These are phyloP conservation scores for Trachelipus rathkii DNA, from an alignment of 1,140 invertebrate species.

Conservation along the genomic window DNA sequence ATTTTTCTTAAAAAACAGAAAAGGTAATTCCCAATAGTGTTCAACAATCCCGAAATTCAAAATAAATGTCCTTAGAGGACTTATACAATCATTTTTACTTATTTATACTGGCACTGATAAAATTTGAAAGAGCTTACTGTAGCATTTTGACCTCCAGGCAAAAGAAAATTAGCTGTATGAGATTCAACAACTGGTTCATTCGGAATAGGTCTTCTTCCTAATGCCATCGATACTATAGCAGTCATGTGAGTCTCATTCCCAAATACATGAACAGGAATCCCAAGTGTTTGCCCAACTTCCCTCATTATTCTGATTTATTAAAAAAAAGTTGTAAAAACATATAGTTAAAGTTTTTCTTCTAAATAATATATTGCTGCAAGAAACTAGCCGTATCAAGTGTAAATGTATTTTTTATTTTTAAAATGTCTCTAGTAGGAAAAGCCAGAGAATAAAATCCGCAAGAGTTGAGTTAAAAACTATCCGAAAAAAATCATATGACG, in stretches of 20 bases:
- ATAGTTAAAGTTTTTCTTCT: no score
- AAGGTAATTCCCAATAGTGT: no score
- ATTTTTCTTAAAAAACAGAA: no score
- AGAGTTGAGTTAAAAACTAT: no score
- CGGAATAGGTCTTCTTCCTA: slow-evolving; percentile 85
- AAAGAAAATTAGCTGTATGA: slow-evolving; percentile 86
- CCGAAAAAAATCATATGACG: no score
- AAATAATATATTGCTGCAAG: no score
- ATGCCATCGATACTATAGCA: slow-evolving; percentile 93
- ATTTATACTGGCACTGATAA: no score
- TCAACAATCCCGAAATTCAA: no score
- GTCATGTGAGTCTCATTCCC: slow-evolving; percentile 99
- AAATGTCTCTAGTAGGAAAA: neutral
- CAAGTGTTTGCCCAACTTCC: slow-evolving; percentile 80
- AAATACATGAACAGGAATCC: slow-evolving; percentile 90
- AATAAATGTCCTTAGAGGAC: no score
- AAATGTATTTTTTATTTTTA: slow-evolving; percentile 24
- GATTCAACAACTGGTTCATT: slow-evolving; percentile 59
- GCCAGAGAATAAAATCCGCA: no score
- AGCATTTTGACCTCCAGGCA: slow-evolving; percentile 69
- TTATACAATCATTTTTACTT: no score
- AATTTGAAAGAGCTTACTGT: slow-evolving; percentile 40
- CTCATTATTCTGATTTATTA: slow-evolving; percentile 66
- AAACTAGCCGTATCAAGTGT: slow-evolving; percentile 1
- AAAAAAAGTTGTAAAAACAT: no score